Percentiles rank a stretch among this genome's conserved stretches.
phyloP scores from a whole-genome alignment of 2,797 vertebrate genomes.

The Lutjanus campechanus region DNA sequence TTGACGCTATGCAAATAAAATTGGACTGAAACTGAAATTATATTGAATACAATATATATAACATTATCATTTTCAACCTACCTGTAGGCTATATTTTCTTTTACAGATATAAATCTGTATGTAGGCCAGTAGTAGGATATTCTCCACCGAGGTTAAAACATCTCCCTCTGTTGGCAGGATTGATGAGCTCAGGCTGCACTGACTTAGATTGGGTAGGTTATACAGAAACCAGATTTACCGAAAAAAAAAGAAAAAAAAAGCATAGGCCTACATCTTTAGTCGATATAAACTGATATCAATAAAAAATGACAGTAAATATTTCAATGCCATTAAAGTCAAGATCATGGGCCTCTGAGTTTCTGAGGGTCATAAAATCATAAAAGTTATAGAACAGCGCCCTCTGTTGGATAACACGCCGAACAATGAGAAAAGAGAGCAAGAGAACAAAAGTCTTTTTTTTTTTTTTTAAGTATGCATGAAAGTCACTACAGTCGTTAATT shows the following conservation, averaged over 20 bases:
- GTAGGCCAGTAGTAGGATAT: neutral
- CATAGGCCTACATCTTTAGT: neutral
- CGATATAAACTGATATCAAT: neutral
- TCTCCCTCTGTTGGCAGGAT: constrained; percentile 14
- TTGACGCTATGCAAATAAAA: too few species aligned
- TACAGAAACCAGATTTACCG: neutral
- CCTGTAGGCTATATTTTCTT: neutral
- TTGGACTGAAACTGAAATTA: too few species aligned
- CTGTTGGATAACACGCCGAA: constrained; percentile 46
- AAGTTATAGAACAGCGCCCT: constrained; percentile 53
- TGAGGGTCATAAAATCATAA: neutral
- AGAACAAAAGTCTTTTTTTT: too few species aligned
- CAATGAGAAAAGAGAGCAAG: too few species aligned
- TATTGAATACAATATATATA: too few species aligned
- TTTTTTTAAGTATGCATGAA: too few species aligned
- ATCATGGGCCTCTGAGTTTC: constrained; percentile 6
- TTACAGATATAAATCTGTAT: neutral
- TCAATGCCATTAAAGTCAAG: constrained; percentile 14
- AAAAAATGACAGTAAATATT: neutral
- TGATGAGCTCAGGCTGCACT: neutral
- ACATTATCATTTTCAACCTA: too few species aligned
- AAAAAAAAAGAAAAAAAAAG: neutral
- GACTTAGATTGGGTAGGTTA: neutral
- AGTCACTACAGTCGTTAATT: too few species aligned
- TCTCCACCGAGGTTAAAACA: neutral